phyloP scores from a whole-genome alignment of 2,888 invertebrate species.

The Perizoma affinitatum region DNA sequence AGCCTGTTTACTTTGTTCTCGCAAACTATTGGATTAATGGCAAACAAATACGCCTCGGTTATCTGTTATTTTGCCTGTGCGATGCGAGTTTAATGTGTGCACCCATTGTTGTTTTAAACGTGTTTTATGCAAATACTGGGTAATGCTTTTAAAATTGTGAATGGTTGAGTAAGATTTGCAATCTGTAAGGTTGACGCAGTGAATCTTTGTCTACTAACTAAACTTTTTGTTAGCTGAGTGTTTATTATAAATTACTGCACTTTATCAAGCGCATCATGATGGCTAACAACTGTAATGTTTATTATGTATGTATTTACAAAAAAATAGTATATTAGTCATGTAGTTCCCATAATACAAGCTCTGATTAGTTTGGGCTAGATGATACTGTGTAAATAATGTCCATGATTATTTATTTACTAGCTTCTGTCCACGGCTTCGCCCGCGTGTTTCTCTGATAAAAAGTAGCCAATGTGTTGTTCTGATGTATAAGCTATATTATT shows the following conservation, averaged over 20 bases:
- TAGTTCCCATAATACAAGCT: no score
- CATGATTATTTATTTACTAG: no score
- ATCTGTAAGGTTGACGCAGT: conserved; percentile 3
- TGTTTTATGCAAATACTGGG: conserved; percentile 17
- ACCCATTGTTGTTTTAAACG: conserved; percentile 18
- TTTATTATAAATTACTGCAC: no score
- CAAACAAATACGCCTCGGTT: conserved; percentile 55
- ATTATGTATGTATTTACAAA: no score
- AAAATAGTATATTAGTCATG: no score
- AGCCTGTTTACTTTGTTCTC: conserved; percentile 44
- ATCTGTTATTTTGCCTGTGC: conserved; percentile 45
- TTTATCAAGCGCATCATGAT: not conserved
- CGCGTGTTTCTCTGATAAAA: no score
- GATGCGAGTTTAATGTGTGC: conserved; percentile 34
- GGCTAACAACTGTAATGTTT: not conserved
- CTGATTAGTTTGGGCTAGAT: no score
- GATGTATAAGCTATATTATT: no score
- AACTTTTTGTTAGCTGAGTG: no score
- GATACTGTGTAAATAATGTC: no score
- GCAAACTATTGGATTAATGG: conserved; percentile 56
- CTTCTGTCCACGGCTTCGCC: no score
- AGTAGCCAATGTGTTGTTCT: no score
- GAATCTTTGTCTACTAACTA: not conserved
- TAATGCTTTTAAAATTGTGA: conserved; percentile 19
- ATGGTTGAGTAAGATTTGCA: conserved; percentile 6